Base-by-base conservation (phyloP, 2,888 invertebrate species). In the Encarsia formosa region DNA sequence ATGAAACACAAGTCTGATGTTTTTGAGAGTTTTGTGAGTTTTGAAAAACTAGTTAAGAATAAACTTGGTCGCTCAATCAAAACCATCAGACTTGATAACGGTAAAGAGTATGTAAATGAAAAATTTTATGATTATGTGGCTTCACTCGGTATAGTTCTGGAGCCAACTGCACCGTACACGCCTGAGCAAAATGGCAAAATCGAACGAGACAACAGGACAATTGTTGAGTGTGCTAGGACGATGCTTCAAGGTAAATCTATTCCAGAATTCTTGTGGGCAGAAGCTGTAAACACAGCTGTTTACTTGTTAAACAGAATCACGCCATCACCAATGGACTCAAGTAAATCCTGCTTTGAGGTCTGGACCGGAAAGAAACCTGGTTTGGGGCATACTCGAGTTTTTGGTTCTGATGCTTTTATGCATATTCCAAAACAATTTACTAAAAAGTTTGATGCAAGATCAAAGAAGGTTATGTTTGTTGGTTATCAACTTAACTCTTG, bases 1-100 rank as follows among this genome's bases (percentile, higher is more conserved):
- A 35, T 66, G 13, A 61, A 61, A 54, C 53, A 62, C 22, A 57
- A 55, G 29, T 44, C 48, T 24, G 54, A 57, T 19, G 54, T 54
- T 3, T 48, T 31, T 5, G 51, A 45, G 11, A 16, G 22, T 16
- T 57, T 57, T 31, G 24, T 42, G n/a, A 23, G 45, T n/a, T 57
- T 24, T 26, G 54, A 40, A 20, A 26, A 15, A 24, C n/a, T 41
- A n/a, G 23, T 50, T 8, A 15, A 41, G 6, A 57, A 54, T 34
- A 49, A 46, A 18, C 49, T 47, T 32, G 46, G 34, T 8, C 23
- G 40, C 5, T n/a, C 31, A 2, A 43, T 54, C 15, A 52, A 42
- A 31, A 26, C 40, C 5, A 15, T 57, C 3, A 29, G 52, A 11
- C 37, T 43, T 11, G 55, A 55, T 45, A 57, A 57, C 20, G 55